Evolutionary conservation across 2,888 invertebrate species (phyloP).

Genomic region (Lochmaea crataegi): DNA sequence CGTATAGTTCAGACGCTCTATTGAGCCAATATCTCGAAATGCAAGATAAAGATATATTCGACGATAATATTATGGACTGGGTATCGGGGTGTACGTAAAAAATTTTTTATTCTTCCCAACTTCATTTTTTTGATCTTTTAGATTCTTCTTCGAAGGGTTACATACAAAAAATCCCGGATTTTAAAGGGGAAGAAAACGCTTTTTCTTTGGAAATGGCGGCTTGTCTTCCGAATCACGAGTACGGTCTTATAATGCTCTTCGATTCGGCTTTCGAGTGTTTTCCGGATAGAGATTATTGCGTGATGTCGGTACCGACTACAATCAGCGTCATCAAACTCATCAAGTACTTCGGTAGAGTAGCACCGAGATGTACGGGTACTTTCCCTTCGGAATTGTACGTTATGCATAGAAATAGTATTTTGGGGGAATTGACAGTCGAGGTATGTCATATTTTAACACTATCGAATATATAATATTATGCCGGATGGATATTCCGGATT

Average conservation of each 20-base stretch:
- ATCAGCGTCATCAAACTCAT: slow-evolving; percentile 34
- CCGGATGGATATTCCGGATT: too few species aligned
- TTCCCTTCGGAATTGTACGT: slow-evolving; percentile 65
- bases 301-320: slow-evolving; percentile 69
- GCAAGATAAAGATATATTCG: slow-evolving; percentile 20
- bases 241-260: slow-evolving; percentile 70
- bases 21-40: slow-evolving; percentile 24
- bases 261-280: slow-evolving; percentile 76
- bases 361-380: slow-evolving; percentile 58
- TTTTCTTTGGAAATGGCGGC: slow-evolving; percentile 74
- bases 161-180: slow-evolving; percentile 42
- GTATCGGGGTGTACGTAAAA: slow-evolving; percentile 28
- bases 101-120: background rate
- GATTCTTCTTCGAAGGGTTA: slow-evolving; percentile 30
- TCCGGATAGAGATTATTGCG: slow-evolving; percentile 74
- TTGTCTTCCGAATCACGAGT: slow-evolving; percentile 68
- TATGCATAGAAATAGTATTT: slow-evolving; percentile 61
- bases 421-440: slow-evolving; percentile 45
- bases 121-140: background rate
- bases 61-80: slow-evolving; percentile 22
- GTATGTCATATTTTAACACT: slow-evolving; percentile 16
- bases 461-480: background rate
- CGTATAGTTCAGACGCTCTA: background rate
- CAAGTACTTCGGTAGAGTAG: slow-evolving; percentile 52
- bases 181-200: slow-evolving; percentile 69